These are phyloP conservation scores for Neodon shergylaensis DNA, from an alignment of 2,113 vertebrate species.

Conservation along the genomic window DNA sequence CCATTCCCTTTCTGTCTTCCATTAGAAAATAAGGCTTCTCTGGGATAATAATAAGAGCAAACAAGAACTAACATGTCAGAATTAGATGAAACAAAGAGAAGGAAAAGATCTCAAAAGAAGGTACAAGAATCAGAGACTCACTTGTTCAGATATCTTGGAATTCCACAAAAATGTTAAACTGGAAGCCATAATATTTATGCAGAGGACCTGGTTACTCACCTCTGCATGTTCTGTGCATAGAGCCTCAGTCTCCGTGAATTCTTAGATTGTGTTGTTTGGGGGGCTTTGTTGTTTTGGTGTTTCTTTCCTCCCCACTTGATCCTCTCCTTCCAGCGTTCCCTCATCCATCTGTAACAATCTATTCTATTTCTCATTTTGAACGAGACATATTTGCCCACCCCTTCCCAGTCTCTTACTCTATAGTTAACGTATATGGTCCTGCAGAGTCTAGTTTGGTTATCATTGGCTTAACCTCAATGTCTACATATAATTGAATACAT, in stretches of 20 bases:
- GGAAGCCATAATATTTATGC: neutral
- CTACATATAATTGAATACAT: neutral
- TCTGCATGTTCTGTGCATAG: too few relatives aligned
- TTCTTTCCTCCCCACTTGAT: neutral
- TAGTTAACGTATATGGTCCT: neutral
- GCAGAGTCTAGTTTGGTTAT: neutral
- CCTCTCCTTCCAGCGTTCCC: neutral
- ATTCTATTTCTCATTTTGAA: neutral
- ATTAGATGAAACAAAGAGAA: neutral
- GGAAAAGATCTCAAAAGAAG: neutral
- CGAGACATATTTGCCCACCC: neutral
- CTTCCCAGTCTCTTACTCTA: neutral
- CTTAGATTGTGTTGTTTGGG: too few relatives aligned
- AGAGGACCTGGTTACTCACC: neutral
- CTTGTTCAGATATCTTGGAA: too few relatives aligned
- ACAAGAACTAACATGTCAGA: neutral
- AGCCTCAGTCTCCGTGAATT: neutral
- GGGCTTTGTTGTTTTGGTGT: neutral
- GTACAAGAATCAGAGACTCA: neutral
- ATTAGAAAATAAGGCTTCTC: neutral
- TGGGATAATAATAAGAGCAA: neutral
- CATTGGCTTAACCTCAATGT: neutral
- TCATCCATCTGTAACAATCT: neutral
- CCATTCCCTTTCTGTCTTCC: neutral
- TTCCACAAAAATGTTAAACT: neutral